Conservation (phyloP, 2,113 vertebrate genomes). For the Dicerorhinus sumatrensis region DNA sequence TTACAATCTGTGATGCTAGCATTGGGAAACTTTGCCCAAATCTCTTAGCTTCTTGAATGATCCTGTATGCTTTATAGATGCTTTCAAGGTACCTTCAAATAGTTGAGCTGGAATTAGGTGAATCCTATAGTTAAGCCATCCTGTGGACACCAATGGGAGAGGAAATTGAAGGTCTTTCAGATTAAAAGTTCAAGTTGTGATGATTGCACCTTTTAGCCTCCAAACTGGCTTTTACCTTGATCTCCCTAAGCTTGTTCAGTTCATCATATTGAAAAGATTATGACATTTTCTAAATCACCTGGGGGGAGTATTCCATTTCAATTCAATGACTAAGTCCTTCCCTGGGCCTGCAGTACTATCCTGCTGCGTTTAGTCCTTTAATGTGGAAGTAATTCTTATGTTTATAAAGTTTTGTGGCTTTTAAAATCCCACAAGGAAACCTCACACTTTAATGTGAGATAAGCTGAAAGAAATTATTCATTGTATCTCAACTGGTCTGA, state of each 20-base stretch:
- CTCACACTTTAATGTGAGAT: constrained; percentile 61
- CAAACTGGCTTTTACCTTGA: constrained; percentile 82
- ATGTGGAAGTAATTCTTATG: constrained; percentile 77
- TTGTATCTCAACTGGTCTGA: not conserved
- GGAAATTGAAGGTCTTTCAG: constrained; percentile 81
- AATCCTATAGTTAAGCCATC: constrained; percentile 74
- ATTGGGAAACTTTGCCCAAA: constrained; percentile 44
- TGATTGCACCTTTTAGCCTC: constrained; percentile 83
- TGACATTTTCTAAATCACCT: constrained; percentile 83
- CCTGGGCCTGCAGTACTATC: constrained; percentile 53
- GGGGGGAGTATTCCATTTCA: constrained; percentile 79
- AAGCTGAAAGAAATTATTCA: constrained; percentile 53
- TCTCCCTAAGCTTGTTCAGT: constrained; percentile 81
- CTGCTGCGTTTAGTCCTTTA: constrained; percentile 78
- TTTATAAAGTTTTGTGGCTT: constrained; percentile 77
- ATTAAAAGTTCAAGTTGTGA: constrained; percentile 85
- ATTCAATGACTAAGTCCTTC: constrained; percentile 79
- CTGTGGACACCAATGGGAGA: constrained; percentile 60
- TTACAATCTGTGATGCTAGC: constrained; percentile 20
- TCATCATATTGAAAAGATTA: constrained; percentile 84
- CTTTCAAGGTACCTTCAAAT: constrained; percentile 81
- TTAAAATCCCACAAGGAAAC: constrained; percentile 67
- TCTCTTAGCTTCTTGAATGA: constrained; percentile 67
- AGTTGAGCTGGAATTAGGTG: constrained; percentile 72
- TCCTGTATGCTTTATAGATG: constrained; percentile 67